phyloP scores from a whole-genome alignment of 2,797 vertebrate genomes.

The Gymnothorax javanicus region DNA sequence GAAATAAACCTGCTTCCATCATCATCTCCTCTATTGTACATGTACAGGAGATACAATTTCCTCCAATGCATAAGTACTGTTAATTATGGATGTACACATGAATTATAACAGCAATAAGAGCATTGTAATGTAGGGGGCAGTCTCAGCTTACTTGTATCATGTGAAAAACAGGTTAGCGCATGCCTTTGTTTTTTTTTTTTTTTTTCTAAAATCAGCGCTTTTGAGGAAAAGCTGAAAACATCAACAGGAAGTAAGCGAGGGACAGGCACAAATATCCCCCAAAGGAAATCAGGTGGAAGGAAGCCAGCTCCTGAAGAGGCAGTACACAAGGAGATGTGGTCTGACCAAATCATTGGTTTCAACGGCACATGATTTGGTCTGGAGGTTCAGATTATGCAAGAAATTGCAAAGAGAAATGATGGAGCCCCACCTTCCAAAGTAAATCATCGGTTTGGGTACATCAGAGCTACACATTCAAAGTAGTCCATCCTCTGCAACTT shows the following conservation, averaged over 20 bases:
- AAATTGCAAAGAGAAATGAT: neutral
- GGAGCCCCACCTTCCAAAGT: slow-evolving; percentile 66
- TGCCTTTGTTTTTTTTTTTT: neutral
- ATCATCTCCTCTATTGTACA: neutral
- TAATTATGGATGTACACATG: neutral
- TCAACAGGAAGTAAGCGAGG: slow-evolving; percentile 21
- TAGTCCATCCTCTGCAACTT: slow-evolving; percentile 85
- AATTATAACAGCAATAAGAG: neutral
- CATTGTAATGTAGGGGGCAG: slow-evolving; percentile 6
- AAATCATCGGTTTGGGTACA: slow-evolving; percentile 77
- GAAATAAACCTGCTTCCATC: neutral
- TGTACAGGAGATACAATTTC: too few species aligned
- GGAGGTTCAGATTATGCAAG: neutral
- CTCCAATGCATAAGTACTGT: too few species aligned
- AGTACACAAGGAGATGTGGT: neutral
- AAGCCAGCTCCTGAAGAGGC: neutral
- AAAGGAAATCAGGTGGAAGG: slow-evolving; percentile 27
- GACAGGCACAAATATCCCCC: slow-evolving; percentile 17
- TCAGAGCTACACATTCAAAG: slow-evolving; percentile 79
- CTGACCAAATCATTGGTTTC: neutral
- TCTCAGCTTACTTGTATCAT: neutral
- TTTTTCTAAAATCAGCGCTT: slow-evolving; percentile 10
- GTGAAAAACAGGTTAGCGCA: neutral
- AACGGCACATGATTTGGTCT: neutral
- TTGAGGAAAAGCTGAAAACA: slow-evolving; percentile 20